Conservation (phyloP, 2,888 invertebrate genomes). For the Phengaris alcon region DNA sequence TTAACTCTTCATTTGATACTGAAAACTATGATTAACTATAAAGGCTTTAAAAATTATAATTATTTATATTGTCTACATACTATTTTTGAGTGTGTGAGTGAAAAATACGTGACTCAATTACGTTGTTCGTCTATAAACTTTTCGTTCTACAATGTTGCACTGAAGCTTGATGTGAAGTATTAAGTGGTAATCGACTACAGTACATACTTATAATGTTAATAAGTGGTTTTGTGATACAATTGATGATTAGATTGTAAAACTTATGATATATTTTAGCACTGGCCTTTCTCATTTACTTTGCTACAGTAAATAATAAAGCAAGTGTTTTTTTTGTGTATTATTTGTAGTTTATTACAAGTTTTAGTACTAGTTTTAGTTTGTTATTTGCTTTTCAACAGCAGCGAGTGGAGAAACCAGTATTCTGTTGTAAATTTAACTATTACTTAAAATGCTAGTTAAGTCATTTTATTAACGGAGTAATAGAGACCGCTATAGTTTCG, state of each 20-base stretch:
- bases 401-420: background rate
- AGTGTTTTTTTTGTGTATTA: too few relatives aligned
- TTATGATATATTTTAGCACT: slow-evolving; percentile 8
- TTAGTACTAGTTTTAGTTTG: too few relatives aligned
- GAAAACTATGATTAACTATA: too few relatives aligned
- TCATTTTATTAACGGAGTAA: background rate
- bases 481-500: background rate
- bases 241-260: background rate
- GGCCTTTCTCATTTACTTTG: slow-evolving; percentile 17
- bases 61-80: too few relatives aligned
- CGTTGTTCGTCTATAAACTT: background rate
- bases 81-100: too few relatives aligned
- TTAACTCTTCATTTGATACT: too few relatives aligned
- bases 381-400: too few relatives aligned
- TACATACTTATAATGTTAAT: slow-evolving; percentile 15
- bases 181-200: background rate
- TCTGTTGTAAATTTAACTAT: background rate
- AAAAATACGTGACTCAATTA: background rate
- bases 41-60: too few relatives aligned
- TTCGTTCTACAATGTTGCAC: background rate
- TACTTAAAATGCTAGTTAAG: background rate
- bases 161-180: background rate
- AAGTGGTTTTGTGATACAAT: slow-evolving; percentile 9
- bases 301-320: background rate
- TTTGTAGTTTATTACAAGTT: too few relatives aligned